These are phyloP conservation scores for Caenorhabditis sp. DNA, from an alignment of 2,888 invertebrate species.

Conservation along the genomic window DNA sequence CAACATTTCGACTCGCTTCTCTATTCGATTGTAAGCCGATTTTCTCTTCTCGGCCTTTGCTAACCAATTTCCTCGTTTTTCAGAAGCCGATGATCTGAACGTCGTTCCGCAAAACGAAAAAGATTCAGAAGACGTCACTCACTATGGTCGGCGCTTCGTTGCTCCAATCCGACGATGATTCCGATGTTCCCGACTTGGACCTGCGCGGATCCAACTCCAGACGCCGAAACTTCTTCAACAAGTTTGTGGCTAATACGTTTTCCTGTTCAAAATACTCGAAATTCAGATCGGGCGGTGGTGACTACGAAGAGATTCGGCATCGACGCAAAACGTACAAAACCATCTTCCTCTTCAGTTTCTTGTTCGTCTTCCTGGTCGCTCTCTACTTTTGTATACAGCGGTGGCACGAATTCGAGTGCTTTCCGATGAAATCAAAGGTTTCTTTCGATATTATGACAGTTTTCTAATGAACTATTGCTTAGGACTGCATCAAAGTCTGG, in stretches of 20 bases:
- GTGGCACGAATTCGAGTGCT: conserved; percentile 29
- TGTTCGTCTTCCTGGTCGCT: conserved; percentile 33
- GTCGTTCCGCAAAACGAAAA: no score
- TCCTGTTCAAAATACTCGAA: not conserved
- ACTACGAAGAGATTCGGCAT: conserved; percentile 50
- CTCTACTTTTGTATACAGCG: conserved; percentile 51
- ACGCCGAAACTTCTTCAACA: conserved; percentile 30
- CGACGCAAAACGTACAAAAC: conserved; percentile 50
- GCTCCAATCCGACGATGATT: conserved; percentile 55
- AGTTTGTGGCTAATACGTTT: conserved; percentile 3
- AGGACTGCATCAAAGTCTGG: conserved; percentile 23
- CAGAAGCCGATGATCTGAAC: conserved; percentile 3
- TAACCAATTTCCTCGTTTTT: not conserved
- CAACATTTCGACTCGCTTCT: no score
- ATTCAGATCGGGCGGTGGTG: conserved; percentile 28
- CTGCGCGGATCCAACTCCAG: conserved; percentile 22
- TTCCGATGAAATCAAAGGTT: conserved; percentile 42
- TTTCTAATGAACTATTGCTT: not conserved
- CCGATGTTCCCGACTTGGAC: conserved; percentile 56
- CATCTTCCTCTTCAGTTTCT: conserved; percentile 33
- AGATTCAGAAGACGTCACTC: no score
- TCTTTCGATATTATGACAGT: not conserved
- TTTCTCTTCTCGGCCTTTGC: not conserved
- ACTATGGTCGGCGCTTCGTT: conserved; percentile 56
- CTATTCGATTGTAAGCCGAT: not conserved